phyloP scores from a whole-genome alignment of 2,797 vertebrate genomes.

The Paramormyrops hopkinsi region DNA sequence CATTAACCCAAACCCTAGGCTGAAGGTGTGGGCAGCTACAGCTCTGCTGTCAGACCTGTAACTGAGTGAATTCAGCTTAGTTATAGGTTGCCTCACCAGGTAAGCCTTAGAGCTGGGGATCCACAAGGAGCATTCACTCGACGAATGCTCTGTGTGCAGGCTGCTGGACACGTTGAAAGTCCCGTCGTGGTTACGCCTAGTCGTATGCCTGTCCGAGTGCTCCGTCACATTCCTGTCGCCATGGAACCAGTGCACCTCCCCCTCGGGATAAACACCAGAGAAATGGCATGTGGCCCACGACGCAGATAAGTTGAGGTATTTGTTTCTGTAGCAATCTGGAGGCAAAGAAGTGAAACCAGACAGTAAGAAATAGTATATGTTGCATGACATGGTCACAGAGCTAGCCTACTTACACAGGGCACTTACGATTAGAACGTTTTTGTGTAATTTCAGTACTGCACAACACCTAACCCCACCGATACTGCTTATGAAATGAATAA shows the following conservation, averaged over 20 bases:
- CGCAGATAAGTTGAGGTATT: fast-evolving
- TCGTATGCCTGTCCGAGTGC: neutral
- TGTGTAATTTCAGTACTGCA: neutral
- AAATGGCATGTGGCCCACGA: constrained; percentile 39
- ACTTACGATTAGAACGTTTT: neutral
- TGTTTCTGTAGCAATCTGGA: constrained; percentile 37
- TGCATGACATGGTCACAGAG: neutral
- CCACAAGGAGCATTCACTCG: constrained; percentile 41
- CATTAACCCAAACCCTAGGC: neutral
- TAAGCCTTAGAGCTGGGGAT: constrained; percentile 33
- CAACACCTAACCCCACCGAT: neutral
- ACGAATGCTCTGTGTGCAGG: neutral
- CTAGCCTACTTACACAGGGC: neutral
- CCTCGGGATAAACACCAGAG: constrained; percentile 39
- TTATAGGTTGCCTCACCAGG: constrained; percentile 20
- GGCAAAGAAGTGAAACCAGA: neutral
- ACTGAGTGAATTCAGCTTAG: fast-evolving
- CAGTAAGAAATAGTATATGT: neutral
- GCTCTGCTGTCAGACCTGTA: neutral
- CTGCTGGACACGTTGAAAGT: constrained; percentile 27
- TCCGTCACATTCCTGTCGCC: constrained; percentile 24
- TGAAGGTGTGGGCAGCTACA: neutral
- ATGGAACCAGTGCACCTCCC: constrained; percentile 51
- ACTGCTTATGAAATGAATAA: neutral
- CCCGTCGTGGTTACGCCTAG: constrained; percentile 13